Evolutionary conservation across 2,113 vertebrate genomes (phyloP), one percentile per base, ranked within the genome.

Genomic region (Ciconia stormi): DNA sequence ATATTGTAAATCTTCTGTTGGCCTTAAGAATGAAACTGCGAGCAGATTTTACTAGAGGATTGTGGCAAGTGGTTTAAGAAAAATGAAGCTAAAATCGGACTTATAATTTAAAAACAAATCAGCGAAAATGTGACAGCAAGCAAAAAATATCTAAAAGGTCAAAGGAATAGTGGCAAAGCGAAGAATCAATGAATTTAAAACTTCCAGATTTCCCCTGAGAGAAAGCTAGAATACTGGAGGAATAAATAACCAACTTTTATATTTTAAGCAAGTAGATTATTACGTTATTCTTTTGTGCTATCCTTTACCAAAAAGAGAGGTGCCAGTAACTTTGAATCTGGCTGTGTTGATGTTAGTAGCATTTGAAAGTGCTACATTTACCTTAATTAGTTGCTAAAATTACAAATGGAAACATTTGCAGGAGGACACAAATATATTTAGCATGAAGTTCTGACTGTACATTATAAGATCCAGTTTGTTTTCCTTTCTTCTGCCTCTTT

Each of bases 1-100:
- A 97, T 98, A 97, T 82, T 98, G 92, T 98, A 98, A 98, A 98
- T 98, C 96, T 97, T 97, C 30, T 16, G 40, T 73, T 81, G 83
- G 87, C 65, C 95, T 96, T 97, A 97, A 93, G 95, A 93, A 80
- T 90, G 89, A 94, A 97, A 91, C 59, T 86, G 70, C 67, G 12
- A 59, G 65, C 82, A 82, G 53, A 71, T 73, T 95, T 95, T 93
- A 96, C 87, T 78, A 71, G 93, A 89, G 83, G 94, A 88, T 96
- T 95, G 36, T 84, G 79, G 44, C 70, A 92, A 85, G 36, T 77
- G 17, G 23, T 61, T 73, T 94, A 80, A 87, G 34, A 95, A 96
- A 97, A 97, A 94, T 71, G 12, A 71, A 91, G 65, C 52, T 87
- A 88, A 88, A 95, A 70, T 90, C 21, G 42, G 50, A 79, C 95